Percentiles rank a stretch among this genome's conserved stretches.
Conservation (phyloP, 2,888 invertebrate genomes). For the Artemia sp. region DNA sequence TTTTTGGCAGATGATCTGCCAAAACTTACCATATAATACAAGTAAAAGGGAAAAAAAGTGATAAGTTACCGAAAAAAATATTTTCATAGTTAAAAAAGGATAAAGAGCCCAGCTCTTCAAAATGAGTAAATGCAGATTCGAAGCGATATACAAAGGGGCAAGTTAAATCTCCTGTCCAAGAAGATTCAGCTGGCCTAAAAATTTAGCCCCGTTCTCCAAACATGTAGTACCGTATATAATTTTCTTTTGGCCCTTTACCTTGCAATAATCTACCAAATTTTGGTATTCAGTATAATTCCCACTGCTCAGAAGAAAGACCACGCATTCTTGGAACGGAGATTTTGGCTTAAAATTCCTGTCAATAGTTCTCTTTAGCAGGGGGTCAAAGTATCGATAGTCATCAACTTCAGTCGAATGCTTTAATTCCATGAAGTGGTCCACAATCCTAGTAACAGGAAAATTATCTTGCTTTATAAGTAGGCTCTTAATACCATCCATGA, state of each 20-base stretch:
- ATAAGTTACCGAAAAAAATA: too few relatives aligned
- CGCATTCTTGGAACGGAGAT: slow-evolving; percentile 62
- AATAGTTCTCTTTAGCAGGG: slow-evolving; percentile 61
- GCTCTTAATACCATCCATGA: slow-evolving; percentile 99
- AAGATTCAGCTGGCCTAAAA: slow-evolving; percentile 58
- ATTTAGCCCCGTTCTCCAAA: slow-evolving; percentile 78
- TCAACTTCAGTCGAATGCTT: slow-evolving; percentile 58
- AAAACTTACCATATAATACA: too few relatives aligned
- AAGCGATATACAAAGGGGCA: too few relatives aligned
- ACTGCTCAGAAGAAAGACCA: slow-evolving; percentile 77
- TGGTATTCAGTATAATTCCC: slow-evolving; percentile 99
- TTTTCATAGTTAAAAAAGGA: too few relatives aligned
- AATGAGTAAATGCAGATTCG: too few relatives aligned
- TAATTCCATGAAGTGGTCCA: slow-evolving; percentile 72
- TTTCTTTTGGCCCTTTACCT: slow-evolving; percentile 49
- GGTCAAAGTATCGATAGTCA: slow-evolving; percentile 85
- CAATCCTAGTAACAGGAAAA: slow-evolving; percentile 78
- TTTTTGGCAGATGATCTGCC: too few relatives aligned
- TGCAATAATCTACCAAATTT: slow-evolving; percentile 86
- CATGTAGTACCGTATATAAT: slow-evolving; percentile 92
- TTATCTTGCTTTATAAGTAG: slow-evolving; percentile 95
- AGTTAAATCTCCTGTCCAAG: too few relatives aligned
- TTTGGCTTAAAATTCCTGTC: slow-evolving; percentile 33
- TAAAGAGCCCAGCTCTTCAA: too few relatives aligned
- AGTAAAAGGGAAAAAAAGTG: too few relatives aligned